A percentile compares a stretch with the other conserved stretches of the same genome.
Conservation (phyloP, 2,113 vertebrate genomes). For the Trochalopteron elliotii region DNA sequence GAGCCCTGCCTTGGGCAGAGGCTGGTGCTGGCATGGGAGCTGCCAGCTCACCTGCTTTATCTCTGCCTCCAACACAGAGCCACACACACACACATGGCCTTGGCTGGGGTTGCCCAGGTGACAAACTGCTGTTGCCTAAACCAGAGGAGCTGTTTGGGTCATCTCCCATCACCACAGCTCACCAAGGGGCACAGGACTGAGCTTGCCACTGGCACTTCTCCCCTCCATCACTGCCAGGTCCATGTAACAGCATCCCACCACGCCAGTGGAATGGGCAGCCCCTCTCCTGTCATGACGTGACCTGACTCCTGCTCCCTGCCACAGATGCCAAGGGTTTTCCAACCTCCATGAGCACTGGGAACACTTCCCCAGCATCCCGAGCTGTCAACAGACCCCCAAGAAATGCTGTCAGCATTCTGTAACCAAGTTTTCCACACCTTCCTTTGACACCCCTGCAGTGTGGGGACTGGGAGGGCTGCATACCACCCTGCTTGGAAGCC, state of each 20-base stretch:
- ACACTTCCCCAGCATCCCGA: neutral
- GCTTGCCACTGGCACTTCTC: neutral
- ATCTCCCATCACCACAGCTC: neutral
- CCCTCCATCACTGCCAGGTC: neutral
- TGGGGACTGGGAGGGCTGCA: neutral
- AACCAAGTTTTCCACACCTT: neutral
- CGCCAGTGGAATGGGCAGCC: rapidly evolving
- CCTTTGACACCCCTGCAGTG: neutral
- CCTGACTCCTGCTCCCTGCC: neutral
- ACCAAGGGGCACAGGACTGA: neutral
- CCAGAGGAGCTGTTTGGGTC: neutral
- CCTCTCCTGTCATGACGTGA: neutral
- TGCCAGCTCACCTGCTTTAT: neutral
- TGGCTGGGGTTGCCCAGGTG: neutral
- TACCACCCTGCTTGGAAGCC: neutral
- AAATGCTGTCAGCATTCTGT: neutral
- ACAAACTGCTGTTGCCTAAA: neutral
- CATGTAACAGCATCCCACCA: neutral
- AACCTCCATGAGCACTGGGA: neutral
- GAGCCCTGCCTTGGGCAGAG: neutral
- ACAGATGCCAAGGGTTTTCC: neutral
- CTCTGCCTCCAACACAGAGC: neutral
- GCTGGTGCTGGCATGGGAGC: neutral
- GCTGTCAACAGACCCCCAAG: neutral
- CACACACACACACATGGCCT: neutral